Base-by-base conservation (phyloP, 2,113 vertebrate species). In the Otus sunia region DNA sequence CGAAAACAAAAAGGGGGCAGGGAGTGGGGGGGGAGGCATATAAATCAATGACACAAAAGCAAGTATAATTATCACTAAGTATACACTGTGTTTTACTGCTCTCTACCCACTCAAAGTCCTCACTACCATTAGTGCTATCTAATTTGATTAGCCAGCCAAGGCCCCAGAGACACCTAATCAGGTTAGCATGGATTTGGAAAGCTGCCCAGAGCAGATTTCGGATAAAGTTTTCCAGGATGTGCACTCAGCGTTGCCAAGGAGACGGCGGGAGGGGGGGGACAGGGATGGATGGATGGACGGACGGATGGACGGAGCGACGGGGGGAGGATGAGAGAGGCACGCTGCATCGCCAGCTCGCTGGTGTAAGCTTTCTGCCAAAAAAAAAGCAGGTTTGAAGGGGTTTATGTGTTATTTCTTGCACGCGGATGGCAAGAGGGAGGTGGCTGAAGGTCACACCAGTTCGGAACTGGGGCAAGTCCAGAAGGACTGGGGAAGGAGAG, bases 161-260 rank as follows among this genome's bases (percentile, higher is more conserved):
- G 98, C 99, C 99, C 98, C 98, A 98, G 99, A 99, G 98, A 98
- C 97, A 98, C 98, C 97, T 99, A 99, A 99, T 99, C 98, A 98
- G 98, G 99, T 99, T 99, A 99, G 99, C 98, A 99, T 99, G 99
- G 99, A 99, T 99, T 98, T 98, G 98, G 98, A 98, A 94, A 96
- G 98, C 98, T 98, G 98, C 98, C 98, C 98, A 98, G 98, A 98
- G 98, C 98, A 98, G 98, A 97, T 97, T 98, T 98, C 97, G 97
- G 97, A 98, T 98, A 97, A 98, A 98, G 97, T 98, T 98, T 98
- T 98, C 98, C 98, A 98, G 98, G 98, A 98, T 98, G 98, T 97
- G 98, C 98, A 98, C 98, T 98, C 98, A 97, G 96, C 3, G 98
- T 98, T 98, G 97, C 98, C 97, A 98, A 77, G 98, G 98, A 97